These are phyloP conservation scores for Drosophila suzukii DNA, from an alignment of 1,140 invertebrate species.

Conservation along the genomic window DNA sequence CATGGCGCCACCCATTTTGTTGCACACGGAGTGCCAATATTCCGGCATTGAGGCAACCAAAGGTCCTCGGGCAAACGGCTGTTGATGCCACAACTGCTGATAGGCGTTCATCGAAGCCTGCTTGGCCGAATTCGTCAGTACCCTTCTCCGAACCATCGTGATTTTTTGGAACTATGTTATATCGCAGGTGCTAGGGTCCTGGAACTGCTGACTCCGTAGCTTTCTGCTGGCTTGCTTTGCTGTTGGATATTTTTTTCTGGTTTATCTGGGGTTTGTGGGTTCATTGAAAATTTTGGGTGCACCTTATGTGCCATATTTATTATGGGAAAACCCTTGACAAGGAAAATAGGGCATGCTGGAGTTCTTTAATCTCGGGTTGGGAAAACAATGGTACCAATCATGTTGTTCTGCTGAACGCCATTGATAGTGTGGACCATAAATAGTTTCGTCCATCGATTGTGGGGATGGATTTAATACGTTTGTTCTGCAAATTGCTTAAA, in stretches of 20 bases:
- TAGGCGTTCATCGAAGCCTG: constrained; percentile 42
- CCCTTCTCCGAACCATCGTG: constrained; percentile 56
- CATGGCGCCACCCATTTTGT: constrained; percentile 34
- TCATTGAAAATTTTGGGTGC: constrained; percentile 56
- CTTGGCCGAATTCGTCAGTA: constrained; percentile 26
- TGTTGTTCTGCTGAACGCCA: too few species aligned
- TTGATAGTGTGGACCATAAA: too few species aligned
- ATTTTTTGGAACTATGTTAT: neutral
- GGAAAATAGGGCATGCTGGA: constrained; percentile 14
- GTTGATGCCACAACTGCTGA: constrained; percentile 35
- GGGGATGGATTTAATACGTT: too few species aligned
- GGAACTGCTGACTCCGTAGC: neutral
- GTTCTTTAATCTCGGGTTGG: neutral
- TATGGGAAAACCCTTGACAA: constrained; percentile 11
- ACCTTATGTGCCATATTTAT: constrained; percentile 41
- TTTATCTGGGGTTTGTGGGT: constrained; percentile 20
- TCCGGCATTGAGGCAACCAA: constrained; percentile 6
- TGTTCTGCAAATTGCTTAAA: too few species aligned
- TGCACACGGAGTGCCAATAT: constrained; percentile 41
- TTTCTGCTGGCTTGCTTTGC: constrained; percentile 1
- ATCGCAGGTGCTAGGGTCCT: neutral
- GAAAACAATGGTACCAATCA: too few species aligned
- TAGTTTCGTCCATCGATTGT: too few species aligned
- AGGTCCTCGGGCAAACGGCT: neutral
- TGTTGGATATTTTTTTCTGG: constrained; percentile 9